Base-by-base conservation (phyloP, 2,888 invertebrate species). In the Amphipyra berbera region DNA sequence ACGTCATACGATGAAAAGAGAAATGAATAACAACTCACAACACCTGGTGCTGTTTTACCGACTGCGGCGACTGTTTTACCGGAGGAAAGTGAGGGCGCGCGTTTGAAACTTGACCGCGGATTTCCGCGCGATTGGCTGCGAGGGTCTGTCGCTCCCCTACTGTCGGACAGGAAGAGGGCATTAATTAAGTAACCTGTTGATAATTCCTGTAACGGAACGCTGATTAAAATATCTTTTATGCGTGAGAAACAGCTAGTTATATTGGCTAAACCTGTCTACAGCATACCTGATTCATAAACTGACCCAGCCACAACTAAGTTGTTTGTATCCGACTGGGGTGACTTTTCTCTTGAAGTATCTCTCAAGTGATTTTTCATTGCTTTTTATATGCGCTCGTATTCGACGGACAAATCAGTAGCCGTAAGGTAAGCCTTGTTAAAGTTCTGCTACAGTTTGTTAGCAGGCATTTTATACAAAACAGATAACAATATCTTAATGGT, bases 11-110 rank as follows among this genome's bases (percentile, higher is more conserved):
- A 81, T 78, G 70, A 83, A 93, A 87, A 88, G 91, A 90, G 91
- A 91, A 81, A 81, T 85, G 81, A 81, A 82, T 76, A 84, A 79
- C 79, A 82, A 82, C 82, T 83, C 73, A 81, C 78, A 81, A 85
- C 90, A 92, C 92, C 92, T 91, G 92, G 82, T 63, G 76, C 88
- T 86, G 88, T 77, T 86, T 86, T 88, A 82, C 82, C 88, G 88
- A 88, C 85, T 55, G 6, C 2, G 45, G 41, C 44, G 53, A 64
- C 87, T 87, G 88, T 76, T 88, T 87, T 78, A 82, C 73, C 84
- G 78, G 74, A 67, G 61, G 65, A 63, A 50, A 50, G 67, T 52
- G 61, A 79, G 78, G 80, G 85, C 84, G 84, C 81, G 79, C 71
- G 79, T 86, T 88, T 85, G 86, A 88, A 89, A 88, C 84, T 87